A percentile compares a stretch with the other conserved stretches of the same genome.
Evolutionary conservation across 2,888 invertebrate species (phyloP).

Genomic region (Nowickia ferox): DNA sequence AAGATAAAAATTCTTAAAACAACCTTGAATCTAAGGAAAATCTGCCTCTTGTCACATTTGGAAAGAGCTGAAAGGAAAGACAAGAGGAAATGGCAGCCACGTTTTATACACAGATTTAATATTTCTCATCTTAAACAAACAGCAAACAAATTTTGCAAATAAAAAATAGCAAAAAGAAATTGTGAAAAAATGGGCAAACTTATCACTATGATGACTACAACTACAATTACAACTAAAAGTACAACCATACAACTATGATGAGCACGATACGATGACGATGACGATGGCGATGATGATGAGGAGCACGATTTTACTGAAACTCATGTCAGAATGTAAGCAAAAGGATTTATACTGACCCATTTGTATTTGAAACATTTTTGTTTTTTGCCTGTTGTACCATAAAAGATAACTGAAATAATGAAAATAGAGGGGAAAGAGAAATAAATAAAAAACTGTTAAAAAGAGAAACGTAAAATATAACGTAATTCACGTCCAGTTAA

Average conservation of each 20-base stretch:
- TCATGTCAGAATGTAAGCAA: conserved; percentile 30
- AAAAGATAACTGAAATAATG: conserved; percentile 16
- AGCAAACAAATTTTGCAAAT: conserved; percentile 45
- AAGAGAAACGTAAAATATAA: neutral
- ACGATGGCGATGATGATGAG: conserved; percentile 19
- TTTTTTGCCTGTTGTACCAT: neutral
- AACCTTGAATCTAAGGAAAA: conserved; percentile 63
- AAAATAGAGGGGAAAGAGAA: neutral
- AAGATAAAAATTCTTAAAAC: conserved; percentile 24
- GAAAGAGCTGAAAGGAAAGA: conserved; percentile 33
- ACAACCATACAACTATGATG: no score
- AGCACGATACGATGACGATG: neutral
- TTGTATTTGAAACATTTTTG: neutral
- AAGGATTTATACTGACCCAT: conserved; percentile 21
- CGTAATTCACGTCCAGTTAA: conserved; percentile 45
- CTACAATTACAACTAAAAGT: neutral
- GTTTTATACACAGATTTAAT: conserved; percentile 55
- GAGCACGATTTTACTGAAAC: conserved; percentile 30
- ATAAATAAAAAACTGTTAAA: conserved; percentile 9
- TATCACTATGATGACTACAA: conserved; percentile 37
- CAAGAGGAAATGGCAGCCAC: conserved; percentile 45
- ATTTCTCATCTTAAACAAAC: conserved; percentile 48
- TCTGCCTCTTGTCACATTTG: conserved; percentile 65
- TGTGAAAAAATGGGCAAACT: conserved; percentile 3
- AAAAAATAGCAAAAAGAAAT: conserved; percentile 1